phyloP scores from a whole-genome alignment of 23 tunicate species.

The Phallusia fumigata region DNA sequence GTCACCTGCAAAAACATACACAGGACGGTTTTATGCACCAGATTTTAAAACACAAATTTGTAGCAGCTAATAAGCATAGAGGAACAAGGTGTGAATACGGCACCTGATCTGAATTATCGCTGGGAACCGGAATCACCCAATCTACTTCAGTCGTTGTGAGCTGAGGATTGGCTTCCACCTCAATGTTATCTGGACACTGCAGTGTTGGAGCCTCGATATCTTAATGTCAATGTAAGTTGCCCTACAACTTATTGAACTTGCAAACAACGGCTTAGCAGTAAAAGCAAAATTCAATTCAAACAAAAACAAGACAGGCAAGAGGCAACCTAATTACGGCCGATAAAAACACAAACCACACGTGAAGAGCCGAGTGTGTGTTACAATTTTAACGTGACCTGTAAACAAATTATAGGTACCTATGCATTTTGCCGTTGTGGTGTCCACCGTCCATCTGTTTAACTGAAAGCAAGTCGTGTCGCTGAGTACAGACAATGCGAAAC shows the following conservation, averaged over 20 bases:
- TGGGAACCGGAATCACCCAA: slow-evolving; percentile 58
- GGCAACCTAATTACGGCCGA: too few species aligned
- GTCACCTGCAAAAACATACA: slow-evolving; percentile 42
- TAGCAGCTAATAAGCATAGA: too few species aligned
- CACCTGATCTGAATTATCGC: slow-evolving; percentile 81
- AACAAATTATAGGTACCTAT: too few species aligned
- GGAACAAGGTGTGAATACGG: not conserved
- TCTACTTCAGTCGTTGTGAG: slow-evolving; percentile 29
- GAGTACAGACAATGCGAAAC: slow-evolving; percentile 48
- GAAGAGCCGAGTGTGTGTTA: too few species aligned
- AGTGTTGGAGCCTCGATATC: slow-evolving; percentile 72
- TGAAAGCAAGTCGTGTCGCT: slow-evolving; percentile 40
- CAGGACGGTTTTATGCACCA: not conserved
- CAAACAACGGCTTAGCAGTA: too few species aligned
- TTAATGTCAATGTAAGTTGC: not conserved
- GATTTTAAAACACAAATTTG: not conserved
- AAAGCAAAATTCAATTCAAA: too few species aligned
- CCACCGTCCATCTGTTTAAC: slow-evolving; percentile 48
- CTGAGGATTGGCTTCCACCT: slow-evolving; percentile 40
- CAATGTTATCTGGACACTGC: slow-evolving; percentile 63
- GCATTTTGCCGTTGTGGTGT: slow-evolving; percentile 33
- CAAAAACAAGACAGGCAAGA: too few species aligned
- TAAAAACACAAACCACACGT: too few species aligned
- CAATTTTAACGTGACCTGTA: too few species aligned
- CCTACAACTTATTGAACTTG: too few species aligned